Base-by-base conservation (phyloP, 1,140 invertebrate species). In the Anoplophora glabripennis region DNA sequence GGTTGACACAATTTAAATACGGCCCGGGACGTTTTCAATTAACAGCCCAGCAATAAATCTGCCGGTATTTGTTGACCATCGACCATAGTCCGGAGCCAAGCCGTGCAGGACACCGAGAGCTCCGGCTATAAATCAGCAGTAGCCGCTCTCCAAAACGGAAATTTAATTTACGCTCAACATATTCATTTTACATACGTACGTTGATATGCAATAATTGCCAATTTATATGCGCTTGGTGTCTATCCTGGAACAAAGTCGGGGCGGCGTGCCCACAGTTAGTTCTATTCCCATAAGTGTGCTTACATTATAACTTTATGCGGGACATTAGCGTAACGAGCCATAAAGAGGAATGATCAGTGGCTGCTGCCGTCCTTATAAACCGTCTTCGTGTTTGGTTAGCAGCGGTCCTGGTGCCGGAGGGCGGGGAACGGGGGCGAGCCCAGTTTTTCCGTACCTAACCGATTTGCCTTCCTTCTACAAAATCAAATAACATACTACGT, bases 81-180 rank as follows among this genome's bases (percentile, higher is more conserved):
- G 21, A 28, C 21, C 21, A 28, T 28, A 28, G 21, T 28, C 21
- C 21, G 21, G 21, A 28, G 21, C 21, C 21, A 28, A 28, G 21
- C 21, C 21, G 21, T 28, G 21, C 21, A 28, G 21, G 21, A 28
- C 21, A 28, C 21, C 21, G 21, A 28, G 5, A 28, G 21, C 21
- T 5, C 2, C 7, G 38, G 38, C 51, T 56, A 64, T 68, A 68
- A 66, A 68, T 68, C 64, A 68, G 61, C 48, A 56, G 67, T 66
- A 64, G 64, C 59, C 47, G 56, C 59, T 57, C 61, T 66, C 59
- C 64, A 11, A 68, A 69, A 67, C 67, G 67, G 67, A 69, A 69
- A 69, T 69, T 69, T 69, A 69, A 69, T 69, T 69, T 69, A 65
- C 67, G 62, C 67, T 59, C 67, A 60, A 60, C 67, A 69, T 65